phyloP scores from a whole-genome alignment of 2,797 vertebrate species.

The Lycodopsis pacificus region DNA sequence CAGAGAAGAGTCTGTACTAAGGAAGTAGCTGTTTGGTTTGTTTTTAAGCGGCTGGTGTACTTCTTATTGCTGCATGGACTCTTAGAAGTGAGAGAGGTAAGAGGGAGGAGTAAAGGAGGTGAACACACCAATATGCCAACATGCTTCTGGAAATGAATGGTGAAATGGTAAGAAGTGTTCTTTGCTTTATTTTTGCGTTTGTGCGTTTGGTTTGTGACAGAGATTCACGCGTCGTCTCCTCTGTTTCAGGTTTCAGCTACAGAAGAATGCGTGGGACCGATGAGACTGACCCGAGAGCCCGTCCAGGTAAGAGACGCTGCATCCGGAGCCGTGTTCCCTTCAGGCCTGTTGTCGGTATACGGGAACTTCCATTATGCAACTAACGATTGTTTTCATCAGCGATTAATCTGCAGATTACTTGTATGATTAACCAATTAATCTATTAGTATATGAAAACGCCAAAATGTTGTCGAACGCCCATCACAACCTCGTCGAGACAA shows the following conservation, averaged over 20 bases:
- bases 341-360: neutral
- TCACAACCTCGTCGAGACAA: neutral
- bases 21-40: neutral
- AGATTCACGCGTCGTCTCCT: conserved; percentile 16
- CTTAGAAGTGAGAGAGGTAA: conserved; percentile 6
- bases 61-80: neutral
- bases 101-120: conserved; percentile 5
- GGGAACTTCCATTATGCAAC: neutral
- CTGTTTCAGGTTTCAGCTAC: conserved; percentile 87
- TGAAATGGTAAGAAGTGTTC: conserved; percentile 69
- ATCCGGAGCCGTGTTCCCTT: neutral
- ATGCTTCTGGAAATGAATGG: conserved; percentile 77
- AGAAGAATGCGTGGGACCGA: conserved; percentile 94
- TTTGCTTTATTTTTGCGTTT: neutral
- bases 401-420: neutral
- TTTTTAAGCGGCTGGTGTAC: neutral
- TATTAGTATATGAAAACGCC: neutral
- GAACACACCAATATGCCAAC: conserved; percentile 43
- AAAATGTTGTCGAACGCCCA: neutral
- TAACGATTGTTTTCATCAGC: neutral
- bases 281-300: conserved; percentile 93
- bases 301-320: conserved; percentile 87
- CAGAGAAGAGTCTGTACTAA: neutral
- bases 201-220: neutral
- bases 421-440: neutral